Conservation (phyloP, 1,140 invertebrate genomes). For the Drosophila nasuta region DNA sequence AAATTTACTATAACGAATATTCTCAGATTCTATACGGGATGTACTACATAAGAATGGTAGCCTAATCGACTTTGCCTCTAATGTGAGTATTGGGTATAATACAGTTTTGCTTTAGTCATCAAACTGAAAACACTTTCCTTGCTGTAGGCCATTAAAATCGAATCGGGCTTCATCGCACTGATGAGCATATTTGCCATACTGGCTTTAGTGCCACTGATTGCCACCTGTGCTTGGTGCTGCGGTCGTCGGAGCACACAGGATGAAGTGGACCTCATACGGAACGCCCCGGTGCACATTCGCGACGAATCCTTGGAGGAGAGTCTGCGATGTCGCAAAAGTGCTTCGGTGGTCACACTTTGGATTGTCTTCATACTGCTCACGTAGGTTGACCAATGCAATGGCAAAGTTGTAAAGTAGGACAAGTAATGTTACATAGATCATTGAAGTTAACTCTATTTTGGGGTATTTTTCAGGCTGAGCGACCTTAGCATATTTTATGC, state of each 20-base stretch:
- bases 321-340: slow-evolving; percentile 78
- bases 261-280: slow-evolving; percentile 65
- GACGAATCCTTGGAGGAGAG: slow-evolving; percentile 74
- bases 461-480: slow-evolving; percentile 66
- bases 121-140: not conserved
- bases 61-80: slow-evolving; percentile 74
- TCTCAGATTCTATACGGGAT: slow-evolving; percentile 72
- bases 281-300: slow-evolving; percentile 68
- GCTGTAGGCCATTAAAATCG: slow-evolving; percentile 85
- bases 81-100: slow-evolving; percentile 61
- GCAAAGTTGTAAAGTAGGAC: not conserved
- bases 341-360: slow-evolving; percentile 80
- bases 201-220: slow-evolving; percentile 77
- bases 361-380: slow-evolving; percentile 84
- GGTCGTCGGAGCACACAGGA: slow-evolving; percentile 62
- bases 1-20: not conserved
- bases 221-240: slow-evolving; percentile 81
- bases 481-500: slow-evolving; percentile 86
- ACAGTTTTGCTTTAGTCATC: not conserved
- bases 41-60: slow-evolving; percentile 80
- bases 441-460: slow-evolving; percentile 5
- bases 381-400: slow-evolving; percentile 70
- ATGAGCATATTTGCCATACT: slow-evolving; percentile 83
- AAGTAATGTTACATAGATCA: not conserved
- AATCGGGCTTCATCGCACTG: slow-evolving; percentile 85